Base-by-base conservation (phyloP, 2,113 vertebrate genomes). In the Bambusicola thoracicus region DNA sequence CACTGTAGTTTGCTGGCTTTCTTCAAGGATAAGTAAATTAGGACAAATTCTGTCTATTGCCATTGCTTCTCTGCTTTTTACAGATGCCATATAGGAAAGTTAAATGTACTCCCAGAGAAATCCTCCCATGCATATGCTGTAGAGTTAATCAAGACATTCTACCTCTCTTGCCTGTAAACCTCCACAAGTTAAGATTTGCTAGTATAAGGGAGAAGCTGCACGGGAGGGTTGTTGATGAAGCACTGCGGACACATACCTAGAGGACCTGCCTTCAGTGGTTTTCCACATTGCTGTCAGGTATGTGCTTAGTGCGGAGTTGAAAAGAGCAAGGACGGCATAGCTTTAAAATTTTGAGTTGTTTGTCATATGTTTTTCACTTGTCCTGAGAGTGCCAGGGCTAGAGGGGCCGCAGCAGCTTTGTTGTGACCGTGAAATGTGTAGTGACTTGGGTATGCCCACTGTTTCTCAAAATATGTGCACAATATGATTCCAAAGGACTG, bases 401-500 rank as follows among this genome's bases (percentile, higher is more conserved):
- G 51, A 30, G 29, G 53, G 25, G 27, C 25, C 0, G 0, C 34
- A 1, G 72, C n/a, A 8, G 56, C 1, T 24, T 20, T 4, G 10
- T 74, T n/a, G 62, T 4, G 22, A 12, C 32, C 4, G 4, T 38
- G 21, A 3, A 21, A 3, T 1, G 0, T 16, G 7, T 19, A 0
- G 0, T 2, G 43, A 2, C 4, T 43, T 8, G 3, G 5, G 3
- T 4, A 14, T 3, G 14, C 6, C 5, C 1, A 0, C 30, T 66
- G 58, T 38, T 11, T 7, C 13, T 34, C n/a, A 44, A 25, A 56
- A 14, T 25, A 3, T 1, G 2, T 16, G 17, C 29, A 25, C 1
- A 8, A 6, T 13, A 29, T 44, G 13, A 3, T 48, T 73, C 27
- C 22, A 32, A 20, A 65, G 43, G 27, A 1, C 17, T 8, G 34